A percentile compares a stretch with the other conserved stretches of the same genome.
phyloP scores from a whole-genome alignment of 2,888 invertebrate species.

The Maniola hyperantus region DNA sequence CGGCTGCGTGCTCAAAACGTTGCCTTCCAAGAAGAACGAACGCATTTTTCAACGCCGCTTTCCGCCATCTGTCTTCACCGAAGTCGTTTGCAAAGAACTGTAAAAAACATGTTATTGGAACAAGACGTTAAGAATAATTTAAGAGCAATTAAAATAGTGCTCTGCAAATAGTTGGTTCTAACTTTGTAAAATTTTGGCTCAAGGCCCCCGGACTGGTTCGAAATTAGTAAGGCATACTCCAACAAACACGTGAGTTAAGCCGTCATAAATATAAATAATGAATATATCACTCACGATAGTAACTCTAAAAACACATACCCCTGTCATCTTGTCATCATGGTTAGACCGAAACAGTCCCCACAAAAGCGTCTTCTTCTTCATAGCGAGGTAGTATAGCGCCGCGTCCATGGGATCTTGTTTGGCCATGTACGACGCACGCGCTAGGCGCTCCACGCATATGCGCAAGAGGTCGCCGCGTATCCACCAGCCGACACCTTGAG shows the following conservation, averaged over 20 bases:
- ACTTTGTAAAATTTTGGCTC: too few relatives aligned
- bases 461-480: constrained; percentile 91
- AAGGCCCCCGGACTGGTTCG: too few relatives aligned
- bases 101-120: constrained; percentile 23
- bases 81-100: constrained; percentile 98
- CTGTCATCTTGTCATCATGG: constrained; percentile 95
- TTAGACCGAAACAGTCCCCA: constrained; percentile 97
- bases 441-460: constrained; percentile 94
- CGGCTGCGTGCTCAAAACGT: constrained; percentile 98
- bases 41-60: constrained; percentile 98
- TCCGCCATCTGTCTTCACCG: constrained; percentile 95
- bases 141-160: background rate
- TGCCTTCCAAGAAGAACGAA: constrained; percentile 98
- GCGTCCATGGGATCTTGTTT: constrained; percentile 98
- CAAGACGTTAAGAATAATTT: background rate
- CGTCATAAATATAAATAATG: too few relatives aligned
- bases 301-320: constrained; percentile 53
- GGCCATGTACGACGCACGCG: constrained; percentile 95
- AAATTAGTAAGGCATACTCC: too few relatives aligned
- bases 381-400: constrained; percentile 97
- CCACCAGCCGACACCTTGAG: constrained; percentile 96
- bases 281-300: background rate
- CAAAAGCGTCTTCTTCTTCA: constrained; percentile 98
- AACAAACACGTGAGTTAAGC: too few relatives aligned
- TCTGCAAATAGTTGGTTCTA: too few relatives aligned